Conservation (phyloP, 1,140 invertebrate species). For the Steinernema khuongi region DNA sequence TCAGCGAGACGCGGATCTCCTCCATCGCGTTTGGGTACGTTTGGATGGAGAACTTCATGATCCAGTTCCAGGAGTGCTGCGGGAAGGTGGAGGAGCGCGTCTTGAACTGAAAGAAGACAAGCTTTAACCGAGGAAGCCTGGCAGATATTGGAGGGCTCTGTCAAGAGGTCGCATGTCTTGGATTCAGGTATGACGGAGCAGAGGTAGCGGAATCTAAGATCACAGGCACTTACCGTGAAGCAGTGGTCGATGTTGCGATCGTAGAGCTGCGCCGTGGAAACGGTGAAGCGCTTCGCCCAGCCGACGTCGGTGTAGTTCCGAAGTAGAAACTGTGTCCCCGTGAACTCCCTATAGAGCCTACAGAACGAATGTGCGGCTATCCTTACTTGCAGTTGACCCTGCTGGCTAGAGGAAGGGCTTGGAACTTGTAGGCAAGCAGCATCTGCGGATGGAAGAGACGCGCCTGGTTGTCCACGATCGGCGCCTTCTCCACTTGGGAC, state of each 20-base stretch:
- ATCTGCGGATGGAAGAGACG: slow-evolving; percentile 59
- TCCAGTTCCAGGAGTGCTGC: slow-evolving; percentile 61
- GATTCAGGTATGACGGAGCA: not conserved
- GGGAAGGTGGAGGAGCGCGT: slow-evolving; percentile 60
- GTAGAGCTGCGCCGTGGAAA: not conserved
- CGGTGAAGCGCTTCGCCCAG: slow-evolving; percentile 61
- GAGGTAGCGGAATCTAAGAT: not conserved
- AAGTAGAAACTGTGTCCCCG: slow-evolving; percentile 58
- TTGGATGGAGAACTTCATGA: slow-evolving; percentile 59
- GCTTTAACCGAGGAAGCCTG: not conserved
- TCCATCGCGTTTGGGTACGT: slow-evolving; percentile 25
- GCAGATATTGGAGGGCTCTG: not conserved
- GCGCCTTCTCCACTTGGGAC: slow-evolving; percentile 55
- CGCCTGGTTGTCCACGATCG: slow-evolving; percentile 53
- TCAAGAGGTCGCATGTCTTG: not conserved
- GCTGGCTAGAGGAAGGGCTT: slow-evolving; percentile 59
- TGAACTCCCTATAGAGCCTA: slow-evolving; percentile 56
- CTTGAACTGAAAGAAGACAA: slow-evolving; percentile 59
- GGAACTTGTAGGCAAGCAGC: slow-evolving; percentile 61
- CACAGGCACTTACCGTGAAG: slow-evolving; percentile 5
- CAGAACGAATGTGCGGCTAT: not conserved
- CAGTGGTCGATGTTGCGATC: slow-evolving; percentile 17
- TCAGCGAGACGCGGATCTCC: slow-evolving; percentile 59
- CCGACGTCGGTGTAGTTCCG: slow-evolving; percentile 61
- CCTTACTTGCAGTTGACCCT: slow-evolving; percentile 42